These are phyloP conservation scores for Takifugu flavidus DNA, from an alignment of 2,113 vertebrate species.

Conservation along the genomic window DNA sequence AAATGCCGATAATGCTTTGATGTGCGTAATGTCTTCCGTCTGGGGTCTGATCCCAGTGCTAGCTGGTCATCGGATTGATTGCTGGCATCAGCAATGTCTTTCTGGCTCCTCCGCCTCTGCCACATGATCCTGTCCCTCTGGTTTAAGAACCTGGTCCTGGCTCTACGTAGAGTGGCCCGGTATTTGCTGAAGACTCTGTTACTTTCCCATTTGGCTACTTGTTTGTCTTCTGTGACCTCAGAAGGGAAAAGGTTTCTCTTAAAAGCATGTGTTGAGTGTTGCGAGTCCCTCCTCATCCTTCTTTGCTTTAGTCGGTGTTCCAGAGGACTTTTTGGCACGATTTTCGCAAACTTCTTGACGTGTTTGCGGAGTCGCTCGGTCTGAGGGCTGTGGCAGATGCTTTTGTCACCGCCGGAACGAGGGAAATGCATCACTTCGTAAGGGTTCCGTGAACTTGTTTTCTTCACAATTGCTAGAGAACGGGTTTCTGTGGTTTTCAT, in stretches of 20 bases:
- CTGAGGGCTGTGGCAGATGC: constrained; percentile 80
- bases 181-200: constrained; percentile 47
- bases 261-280: constrained; percentile 36
- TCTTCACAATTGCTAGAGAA: constrained; percentile 89
- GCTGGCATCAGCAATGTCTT: background rate
- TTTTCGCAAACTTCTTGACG: constrained; percentile 93
- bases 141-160: constrained; percentile 59
- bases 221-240: background rate
- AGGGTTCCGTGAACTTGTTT: constrained; percentile 85
- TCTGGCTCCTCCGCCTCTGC: constrained; percentile 23
- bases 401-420: constrained; percentile 73
- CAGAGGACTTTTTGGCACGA: constrained; percentile 85
- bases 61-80: no score
- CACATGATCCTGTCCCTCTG: constrained; percentile 39
- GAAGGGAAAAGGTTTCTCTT: constrained; percentile 74
- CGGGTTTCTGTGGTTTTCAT: constrained; percentile 99
- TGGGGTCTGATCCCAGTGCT: background rate
- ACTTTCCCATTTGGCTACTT: constrained; percentile 12
- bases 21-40: constrained; percentile 30
- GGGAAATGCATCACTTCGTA: constrained; percentile 83
- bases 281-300: constrained; percentile 66
- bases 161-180: constrained; percentile 52
- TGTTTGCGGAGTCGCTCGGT: constrained; percentile 85
- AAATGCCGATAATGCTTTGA: constrained; percentile 16
- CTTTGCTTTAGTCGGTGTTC: constrained; percentile 78